Evolutionary conservation across 35 echinoderm and acorn worm genomes (phyloP).

Genomic region (Acanthaster planci): DNA sequence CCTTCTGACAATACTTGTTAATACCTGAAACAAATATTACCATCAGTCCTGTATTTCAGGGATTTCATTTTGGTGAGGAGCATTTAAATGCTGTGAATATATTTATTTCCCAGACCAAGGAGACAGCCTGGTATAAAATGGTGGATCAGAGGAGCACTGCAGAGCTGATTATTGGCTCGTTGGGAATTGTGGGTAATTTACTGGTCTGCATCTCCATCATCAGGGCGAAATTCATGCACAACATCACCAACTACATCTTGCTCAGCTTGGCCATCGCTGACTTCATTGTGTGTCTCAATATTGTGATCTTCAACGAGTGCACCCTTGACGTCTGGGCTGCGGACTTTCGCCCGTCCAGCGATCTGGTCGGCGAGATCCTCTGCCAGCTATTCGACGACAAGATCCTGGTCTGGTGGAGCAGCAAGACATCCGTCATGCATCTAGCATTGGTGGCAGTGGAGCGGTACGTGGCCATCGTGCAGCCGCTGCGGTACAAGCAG

Average conservation of each 20-base stretch:
- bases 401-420: slow-evolving; percentile 80
- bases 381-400: slow-evolving; percentile 63
- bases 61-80: too few relatives aligned
- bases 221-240: slow-evolving; percentile 72
- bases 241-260: slow-evolving; percentile 92
- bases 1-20: too few relatives aligned
- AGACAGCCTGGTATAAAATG: too few relatives aligned
- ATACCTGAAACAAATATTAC: too few relatives aligned
- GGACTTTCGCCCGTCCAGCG: slow-evolving; percentile 17
- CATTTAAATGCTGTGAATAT: too few relatives aligned
- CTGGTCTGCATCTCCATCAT: slow-evolving; percentile 77
- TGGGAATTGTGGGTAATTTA: slow-evolving; percentile 83
- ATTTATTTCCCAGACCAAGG: too few relatives aligned
- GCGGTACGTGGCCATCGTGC: slow-evolving; percentile 79
- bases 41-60: too few relatives aligned
- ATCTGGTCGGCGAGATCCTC: slow-evolving; percentile 59
- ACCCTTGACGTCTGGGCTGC: slow-evolving; percentile 56
- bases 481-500: slow-evolving; percentile 71
- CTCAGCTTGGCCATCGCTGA: slow-evolving; percentile 91
- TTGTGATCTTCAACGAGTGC: slow-evolving; percentile 60
- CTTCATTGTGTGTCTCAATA: slow-evolving; percentile 56
- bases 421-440: slow-evolving; percentile 85
- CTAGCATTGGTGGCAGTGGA: slow-evolving; percentile 81
- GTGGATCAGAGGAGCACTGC: too few relatives aligned
- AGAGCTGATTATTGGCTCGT: slow-evolving; percentile 69